Conservation (phyloP, 2,113 vertebrate genomes). For the Pelobates fuscus region DNA sequence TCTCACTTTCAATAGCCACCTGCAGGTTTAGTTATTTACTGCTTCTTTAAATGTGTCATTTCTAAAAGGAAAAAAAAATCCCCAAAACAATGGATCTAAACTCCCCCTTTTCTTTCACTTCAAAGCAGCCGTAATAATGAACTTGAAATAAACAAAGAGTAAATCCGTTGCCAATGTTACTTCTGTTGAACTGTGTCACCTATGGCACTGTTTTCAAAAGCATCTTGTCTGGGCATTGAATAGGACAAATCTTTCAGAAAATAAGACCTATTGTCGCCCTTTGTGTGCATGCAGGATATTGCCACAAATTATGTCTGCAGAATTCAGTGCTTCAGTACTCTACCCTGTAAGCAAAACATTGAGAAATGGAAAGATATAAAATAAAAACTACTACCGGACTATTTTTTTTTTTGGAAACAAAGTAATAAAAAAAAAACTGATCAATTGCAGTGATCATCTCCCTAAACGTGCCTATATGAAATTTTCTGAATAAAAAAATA, state of each 20-base stretch:
- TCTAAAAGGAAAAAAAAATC: not conserved
- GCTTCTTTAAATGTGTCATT: conserved; percentile 43
- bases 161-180: conserved; percentile 50
- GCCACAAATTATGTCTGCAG: conserved; percentile 30
- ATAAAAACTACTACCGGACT: too few relatives aligned
- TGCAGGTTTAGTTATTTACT: conserved; percentile 54
- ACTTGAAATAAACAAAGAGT: conserved; percentile 56
- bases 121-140: conserved; percentile 50
- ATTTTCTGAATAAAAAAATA: too few relatives aligned
- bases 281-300: conserved; percentile 22
- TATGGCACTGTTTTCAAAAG: conserved; percentile 41
- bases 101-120: conserved; percentile 15
- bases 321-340: conserved; percentile 16
- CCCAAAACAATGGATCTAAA: conserved; percentile 33
- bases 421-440: too few relatives aligned
- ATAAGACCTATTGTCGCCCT: conserved; percentile 41
- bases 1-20: conserved; percentile 43
- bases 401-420: too few relatives aligned
- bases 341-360: not conserved
- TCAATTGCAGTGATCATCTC: too few relatives aligned
- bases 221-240: conserved; percentile 43
- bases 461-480: too few relatives aligned
- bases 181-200: conserved; percentile 55
- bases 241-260: conserved; percentile 46
- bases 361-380: too few relatives aligned